Evolutionary conservation across 2,888 invertebrate genomes (phyloP), one percentile per base, ranked within the genome.

Genomic region (Chalcis sispes): DNA sequence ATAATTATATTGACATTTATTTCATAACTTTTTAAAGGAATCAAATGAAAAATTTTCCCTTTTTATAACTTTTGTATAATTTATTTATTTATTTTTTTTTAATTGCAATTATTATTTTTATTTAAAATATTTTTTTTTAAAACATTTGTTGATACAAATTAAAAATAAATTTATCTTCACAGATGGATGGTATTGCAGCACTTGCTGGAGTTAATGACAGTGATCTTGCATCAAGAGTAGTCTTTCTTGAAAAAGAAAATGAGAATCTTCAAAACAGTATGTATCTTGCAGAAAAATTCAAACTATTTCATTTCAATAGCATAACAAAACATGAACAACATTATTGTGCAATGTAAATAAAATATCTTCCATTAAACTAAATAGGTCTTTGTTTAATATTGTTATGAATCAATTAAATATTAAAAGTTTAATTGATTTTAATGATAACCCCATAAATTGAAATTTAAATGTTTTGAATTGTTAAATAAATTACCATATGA

Each of bases 131-230:
- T 25, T 2, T 59, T 59, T 59, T 29, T 46, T 42, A n/a, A 23
- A 13, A 48, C 18, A 54, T 32, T 54, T 36, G 36, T 46, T 15
- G 10, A 65, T 25, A n/a, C 20, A 23, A 0, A 3, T 27, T 29
- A 50, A 54, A 3, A 40, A 29, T 64, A 36, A 58, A 58, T 69
- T 69, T 10, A 67, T 65, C 75, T 79, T 90, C 90, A 61, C 86
- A 94, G 94, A 92, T 94, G 91, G 93, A 93, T 81, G 92, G 91
- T 83, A 92, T 93, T 79, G 91, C 91, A 78, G 90, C 90, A 42
- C 84, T 92, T 78, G 90, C 92, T 77, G 90, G 91, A 77, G 90
- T 91, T 69, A 90, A 91, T 23, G 91, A 91, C 81, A 90, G 90
- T 67, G 92, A 92, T 84, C 84, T 93, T 32, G 88, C 89, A 66